Evolutionary conservation across 2,113 vertebrate species (phyloP).

Genomic region (Myotis brandtii): DNA sequence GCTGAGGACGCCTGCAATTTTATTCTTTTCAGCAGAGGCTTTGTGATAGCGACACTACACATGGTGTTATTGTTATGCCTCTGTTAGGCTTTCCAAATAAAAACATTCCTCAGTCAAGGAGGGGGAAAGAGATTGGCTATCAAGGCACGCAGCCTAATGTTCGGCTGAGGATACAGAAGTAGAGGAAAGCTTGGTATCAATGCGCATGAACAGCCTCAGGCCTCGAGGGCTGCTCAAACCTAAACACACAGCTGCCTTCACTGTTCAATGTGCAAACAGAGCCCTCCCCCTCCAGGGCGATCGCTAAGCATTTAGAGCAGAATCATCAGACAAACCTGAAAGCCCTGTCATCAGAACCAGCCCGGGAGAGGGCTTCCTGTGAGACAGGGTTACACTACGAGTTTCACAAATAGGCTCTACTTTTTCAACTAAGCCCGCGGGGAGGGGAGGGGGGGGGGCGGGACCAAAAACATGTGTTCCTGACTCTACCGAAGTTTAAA

Average conservation of each 20-base stretch:
- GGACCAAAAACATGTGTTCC: neutral
- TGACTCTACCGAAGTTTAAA: neutral
- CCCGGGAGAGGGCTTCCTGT: no score
- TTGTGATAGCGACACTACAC: neutral
- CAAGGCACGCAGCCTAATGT: neutral
- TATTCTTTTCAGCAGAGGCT: neutral
- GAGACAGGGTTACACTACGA: neutral
- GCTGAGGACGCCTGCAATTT: neutral
- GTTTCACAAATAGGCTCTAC: neutral
- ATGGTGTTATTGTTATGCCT: neutral
- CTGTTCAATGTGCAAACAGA: neutral
- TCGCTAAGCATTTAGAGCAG: no score
- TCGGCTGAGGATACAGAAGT: neutral
- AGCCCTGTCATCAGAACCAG: neutral
- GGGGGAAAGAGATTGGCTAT: neutral
- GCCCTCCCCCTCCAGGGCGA: no score
- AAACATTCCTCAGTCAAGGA: neutral
- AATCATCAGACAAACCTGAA: neutral
- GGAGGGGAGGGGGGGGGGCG: accelerated
- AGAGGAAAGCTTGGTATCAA: neutral
- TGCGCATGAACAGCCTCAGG: accelerated
- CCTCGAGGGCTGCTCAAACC: accelerated
- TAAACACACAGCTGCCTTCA: neutral
- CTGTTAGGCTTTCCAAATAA: neutral
- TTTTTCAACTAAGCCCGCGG: neutral